These are phyloP conservation scores for Margaritifera margaritifera DNA, from an alignment of 2,888 invertebrate genomes.

Conservation along the genomic window DNA sequence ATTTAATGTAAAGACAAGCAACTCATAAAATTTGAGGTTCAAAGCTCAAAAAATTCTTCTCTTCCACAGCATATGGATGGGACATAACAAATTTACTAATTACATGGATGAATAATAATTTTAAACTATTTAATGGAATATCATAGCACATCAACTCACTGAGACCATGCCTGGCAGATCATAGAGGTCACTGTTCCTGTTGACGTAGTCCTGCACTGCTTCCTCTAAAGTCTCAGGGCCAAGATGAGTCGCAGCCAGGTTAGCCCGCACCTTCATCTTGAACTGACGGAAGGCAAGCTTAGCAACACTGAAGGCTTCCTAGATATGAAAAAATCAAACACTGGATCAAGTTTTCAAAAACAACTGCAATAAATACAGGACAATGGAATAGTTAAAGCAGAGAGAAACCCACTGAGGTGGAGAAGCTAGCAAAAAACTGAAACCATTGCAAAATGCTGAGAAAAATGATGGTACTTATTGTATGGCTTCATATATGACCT, in stretches of 20 bases:
- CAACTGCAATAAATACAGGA: background rate
- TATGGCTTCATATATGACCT: no score
- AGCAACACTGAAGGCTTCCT: constrained; percentile 72
- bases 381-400: background rate
- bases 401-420: background rate
- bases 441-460: no score
- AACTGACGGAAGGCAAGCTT: constrained; percentile 71
- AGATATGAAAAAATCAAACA: constrained; percentile 8
- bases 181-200: constrained; percentile 71
- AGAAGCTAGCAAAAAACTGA: background rate
- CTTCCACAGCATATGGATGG: background rate
- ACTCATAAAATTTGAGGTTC: no score
- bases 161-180: constrained; percentile 70
- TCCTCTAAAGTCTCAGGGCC: constrained; percentile 72
- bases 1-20: no score
- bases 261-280: constrained; percentile 72
- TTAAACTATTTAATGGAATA: background rate
- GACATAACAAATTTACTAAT: background rate
- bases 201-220: constrained; percentile 72
- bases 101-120: background rate
- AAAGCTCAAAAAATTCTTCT: no score
- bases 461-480: no score
- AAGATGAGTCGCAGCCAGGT: constrained; percentile 68
- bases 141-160: constrained; percentile 51
- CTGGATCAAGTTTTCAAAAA: background rate